phyloP scores from a whole-genome alignment of 2,113 vertebrate genomes.

The Macquaria ambigua region DNA sequence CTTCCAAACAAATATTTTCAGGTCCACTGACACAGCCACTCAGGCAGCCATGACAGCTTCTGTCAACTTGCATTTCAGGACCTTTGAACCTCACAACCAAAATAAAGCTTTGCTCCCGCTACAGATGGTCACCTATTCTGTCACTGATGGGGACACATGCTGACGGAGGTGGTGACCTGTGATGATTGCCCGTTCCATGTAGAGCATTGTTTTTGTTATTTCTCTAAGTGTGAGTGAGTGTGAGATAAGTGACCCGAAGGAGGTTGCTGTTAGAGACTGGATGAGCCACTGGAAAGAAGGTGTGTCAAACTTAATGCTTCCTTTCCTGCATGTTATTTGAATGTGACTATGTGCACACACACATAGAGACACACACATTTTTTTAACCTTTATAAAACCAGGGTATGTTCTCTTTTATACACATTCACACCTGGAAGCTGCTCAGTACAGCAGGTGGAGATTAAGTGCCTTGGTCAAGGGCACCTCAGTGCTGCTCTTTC shows the following conservation, averaged over 20 bases:
- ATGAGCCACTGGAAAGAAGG: conserved; percentile 10
- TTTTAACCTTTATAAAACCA: background rate
- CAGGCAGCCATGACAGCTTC: conserved; percentile 56
- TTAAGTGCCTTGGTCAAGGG: background rate
- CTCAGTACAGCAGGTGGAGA: background rate
- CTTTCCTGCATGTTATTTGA: conserved; percentile 21
- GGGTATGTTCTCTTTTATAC: background rate
- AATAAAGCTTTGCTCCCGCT: conserved; percentile 66
- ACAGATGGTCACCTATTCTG: conserved; percentile 52
- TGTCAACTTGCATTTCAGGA: conserved; percentile 62
- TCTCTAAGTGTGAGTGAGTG: background rate
- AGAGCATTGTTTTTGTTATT: conserved; percentile 37
- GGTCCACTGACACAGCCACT: conserved; percentile 61
- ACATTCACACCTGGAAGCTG: conserved; percentile 10
- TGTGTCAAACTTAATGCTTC: conserved; percentile 13
- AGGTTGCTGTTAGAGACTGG: background rate
- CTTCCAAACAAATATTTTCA: conserved; percentile 62
- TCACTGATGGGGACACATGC: conserved; percentile 58
- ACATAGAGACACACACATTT: background rate
- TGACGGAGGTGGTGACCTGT: conserved; percentile 74
- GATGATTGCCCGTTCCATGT: conserved; percentile 30
- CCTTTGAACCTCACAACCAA: conserved; percentile 74
- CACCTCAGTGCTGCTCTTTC: conserved; percentile 9
- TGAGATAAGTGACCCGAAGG: conserved; percentile 27
- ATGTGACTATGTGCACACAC: background rate